Percentiles rank a stretch among this genome's conserved stretches.
These are phyloP conservation scores for Phymorhynchus buccinoides DNA, from an alignment of 1,140 invertebrate species.

Conservation along the genomic window DNA sequence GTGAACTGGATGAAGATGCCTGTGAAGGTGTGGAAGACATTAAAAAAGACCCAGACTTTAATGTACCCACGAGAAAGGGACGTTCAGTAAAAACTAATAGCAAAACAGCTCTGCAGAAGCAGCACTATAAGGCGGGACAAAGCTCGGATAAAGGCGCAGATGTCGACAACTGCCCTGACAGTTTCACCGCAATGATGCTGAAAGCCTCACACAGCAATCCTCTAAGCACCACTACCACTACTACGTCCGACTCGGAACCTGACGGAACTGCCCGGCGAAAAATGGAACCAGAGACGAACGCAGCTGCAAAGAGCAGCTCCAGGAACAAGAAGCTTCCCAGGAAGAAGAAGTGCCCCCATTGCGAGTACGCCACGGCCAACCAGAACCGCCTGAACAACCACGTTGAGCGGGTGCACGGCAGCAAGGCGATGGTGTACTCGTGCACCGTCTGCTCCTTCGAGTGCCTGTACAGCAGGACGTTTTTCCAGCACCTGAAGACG, in stretches of 20 bases:
- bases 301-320: not conserved
- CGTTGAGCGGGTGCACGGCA: slow-evolving; percentile 68
- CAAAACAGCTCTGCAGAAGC: not conserved
- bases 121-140: not conserved
- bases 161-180: not conserved
- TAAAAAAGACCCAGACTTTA: slow-evolving; percentile 11
- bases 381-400: slow-evolving; percentile 52
- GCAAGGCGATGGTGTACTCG: slow-evolving; percentile 78
- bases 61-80: not conserved
- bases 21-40: slow-evolving; percentile 29
- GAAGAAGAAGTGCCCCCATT: slow-evolving; percentile 50
- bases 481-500: slow-evolving; percentile 79
- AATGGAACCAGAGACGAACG: not conserved
- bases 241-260: not conserved
- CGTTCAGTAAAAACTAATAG: not conserved
- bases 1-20: slow-evolving; percentile 35
- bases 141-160: not conserved
- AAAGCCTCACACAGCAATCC: not conserved
- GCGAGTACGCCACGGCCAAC: slow-evolving; percentile 51
- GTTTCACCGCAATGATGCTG: not conserved
- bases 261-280: not conserved
- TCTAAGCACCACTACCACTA: no score
- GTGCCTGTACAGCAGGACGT: slow-evolving; percentile 79
- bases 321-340: not conserved
- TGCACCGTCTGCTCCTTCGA: slow-evolving; percentile 80